A percentile compares a stretch with the other conserved stretches of the same genome.
Conservation (phyloP, 2,888 invertebrate species). For the Drosophila subsilvestris region DNA sequence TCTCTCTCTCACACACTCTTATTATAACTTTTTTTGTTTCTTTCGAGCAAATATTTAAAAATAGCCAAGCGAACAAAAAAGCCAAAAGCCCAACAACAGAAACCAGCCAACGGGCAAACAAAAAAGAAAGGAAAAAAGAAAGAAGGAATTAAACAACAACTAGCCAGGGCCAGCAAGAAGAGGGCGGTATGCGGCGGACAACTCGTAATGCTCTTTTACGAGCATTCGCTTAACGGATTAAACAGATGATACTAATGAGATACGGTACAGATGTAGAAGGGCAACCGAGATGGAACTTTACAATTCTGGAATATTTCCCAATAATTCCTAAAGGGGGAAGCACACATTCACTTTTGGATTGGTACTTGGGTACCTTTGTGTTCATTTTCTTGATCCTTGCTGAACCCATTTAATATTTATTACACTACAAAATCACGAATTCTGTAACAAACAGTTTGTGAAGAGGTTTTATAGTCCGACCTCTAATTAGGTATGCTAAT, state of each 20-base stretch:
- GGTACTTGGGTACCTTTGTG: too few species aligned
- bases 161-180: conserved; percentile 1
- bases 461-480: neutral
- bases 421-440: neutral
- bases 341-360: too few species aligned
- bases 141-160: conserved; percentile 15
- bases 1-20: conserved; percentile 16
- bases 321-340: neutral
- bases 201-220: conserved; percentile 19
- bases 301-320: neutral
- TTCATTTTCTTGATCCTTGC: neutral
- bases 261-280: neutral
- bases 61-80: conserved; percentile 62
- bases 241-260: neutral
- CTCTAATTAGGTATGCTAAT: conserved; percentile 1
- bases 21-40: conserved; percentile 47
- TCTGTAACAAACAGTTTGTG: neutral
- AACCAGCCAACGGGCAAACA: conserved; percentile 45
- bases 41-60: conserved; percentile 72
- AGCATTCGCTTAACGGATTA: neutral
- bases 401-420: neutral
- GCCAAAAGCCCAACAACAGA: conserved; percentile 37
- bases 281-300: too few species aligned
- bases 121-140: conserved; percentile 12
- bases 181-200: neutral